Evolutionary conservation across 2,113 vertebrate species (phyloP).

Genomic region (Alosa alosa): DNA sequence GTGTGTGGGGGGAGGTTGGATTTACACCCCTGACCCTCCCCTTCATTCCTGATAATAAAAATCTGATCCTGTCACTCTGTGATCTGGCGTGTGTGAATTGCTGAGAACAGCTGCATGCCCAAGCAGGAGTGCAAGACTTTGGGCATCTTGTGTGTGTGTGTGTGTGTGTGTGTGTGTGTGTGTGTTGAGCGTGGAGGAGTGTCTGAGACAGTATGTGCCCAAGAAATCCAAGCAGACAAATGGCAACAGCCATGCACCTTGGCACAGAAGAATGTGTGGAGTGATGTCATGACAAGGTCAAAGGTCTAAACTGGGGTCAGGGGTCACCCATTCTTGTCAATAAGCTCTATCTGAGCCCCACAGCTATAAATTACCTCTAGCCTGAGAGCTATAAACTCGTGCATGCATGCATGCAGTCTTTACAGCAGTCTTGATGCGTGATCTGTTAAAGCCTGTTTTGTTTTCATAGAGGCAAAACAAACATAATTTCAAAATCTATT

Average conservation of each 20-base stretch:
- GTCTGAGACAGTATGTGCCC: conserved; percentile 24
- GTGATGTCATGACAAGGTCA: background rate
- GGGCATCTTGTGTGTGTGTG: background rate
- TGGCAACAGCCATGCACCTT: background rate
- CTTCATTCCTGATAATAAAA: conserved; percentile 63
- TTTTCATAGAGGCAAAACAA: conserved; percentile 33
- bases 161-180: background rate
- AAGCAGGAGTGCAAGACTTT: background rate
- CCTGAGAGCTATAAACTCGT: background rate
- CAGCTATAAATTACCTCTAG: background rate
- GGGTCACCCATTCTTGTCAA: background rate
- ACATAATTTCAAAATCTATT: background rate
- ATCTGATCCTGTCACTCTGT: conserved; percentile 51
- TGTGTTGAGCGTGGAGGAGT: conserved; percentile 8
- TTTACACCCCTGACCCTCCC: conserved; percentile 58
- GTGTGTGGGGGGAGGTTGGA: conserved; percentile 44
- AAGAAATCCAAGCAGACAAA: background rate
- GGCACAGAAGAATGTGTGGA: background rate
- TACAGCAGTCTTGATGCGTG: background rate
- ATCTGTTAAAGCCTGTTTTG: background rate
- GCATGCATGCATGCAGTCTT: background rate
- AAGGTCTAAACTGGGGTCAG: background rate
- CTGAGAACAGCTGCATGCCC: conserved; percentile 5
- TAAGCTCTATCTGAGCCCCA: background rate
- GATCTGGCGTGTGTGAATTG: background rate